Base-by-base conservation (phyloP, 2,113 vertebrate species). In the Muntiacus reevesi region DNA sequence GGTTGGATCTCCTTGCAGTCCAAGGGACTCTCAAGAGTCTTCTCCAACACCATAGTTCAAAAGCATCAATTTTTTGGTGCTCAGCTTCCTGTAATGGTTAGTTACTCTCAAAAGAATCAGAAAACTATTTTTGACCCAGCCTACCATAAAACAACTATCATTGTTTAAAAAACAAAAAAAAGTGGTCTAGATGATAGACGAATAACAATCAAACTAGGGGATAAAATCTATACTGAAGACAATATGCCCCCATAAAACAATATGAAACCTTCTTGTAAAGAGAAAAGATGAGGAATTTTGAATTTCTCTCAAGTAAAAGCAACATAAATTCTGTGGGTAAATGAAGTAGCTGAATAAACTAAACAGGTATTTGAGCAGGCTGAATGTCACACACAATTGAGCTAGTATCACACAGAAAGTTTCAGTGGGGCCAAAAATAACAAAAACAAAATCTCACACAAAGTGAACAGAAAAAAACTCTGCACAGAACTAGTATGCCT, bases 401-500 rank as follows among this genome's bases (percentile, higher is more conserved):
- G 60, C 47, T 83, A n/a, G 33, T 9, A 71, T 15, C 11, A 71
- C 3, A 47, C 0, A 2, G 33, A 86, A 96, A 64, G 33, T 96
- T 78, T 57, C 10, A 55, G 11, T 8, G n/a, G 21, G 45, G 89
- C 4, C 6, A 23, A 7, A 59, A 96, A 92, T 50, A 16, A 60
- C 33, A 27, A 67, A 91, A 13, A 85, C 30, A 59, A 87, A 95
- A 92, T 0, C 59, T 12, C 74, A 87, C 10, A 87, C 33, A 78
- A 90, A 96, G 87, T 92, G 15, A 88, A 52, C n/a, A 71, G 43
- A 83, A 50, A 30, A 79, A 97, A 86, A 96, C 50, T 60, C 4
- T n/a, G 33, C n/a, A 82, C 28, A 95, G 33, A 78, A 43, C 97
- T 1, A 60, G 2, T n/a, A 78, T 91, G 10, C 86, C 0, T 94